A percentile compares a stretch with the other conserved stretches of the same genome.
These are phyloP conservation scores for Sphenodon punctatus DNA, from an alignment of 2,797 vertebrate genomes.

Conservation along the genomic window DNA sequence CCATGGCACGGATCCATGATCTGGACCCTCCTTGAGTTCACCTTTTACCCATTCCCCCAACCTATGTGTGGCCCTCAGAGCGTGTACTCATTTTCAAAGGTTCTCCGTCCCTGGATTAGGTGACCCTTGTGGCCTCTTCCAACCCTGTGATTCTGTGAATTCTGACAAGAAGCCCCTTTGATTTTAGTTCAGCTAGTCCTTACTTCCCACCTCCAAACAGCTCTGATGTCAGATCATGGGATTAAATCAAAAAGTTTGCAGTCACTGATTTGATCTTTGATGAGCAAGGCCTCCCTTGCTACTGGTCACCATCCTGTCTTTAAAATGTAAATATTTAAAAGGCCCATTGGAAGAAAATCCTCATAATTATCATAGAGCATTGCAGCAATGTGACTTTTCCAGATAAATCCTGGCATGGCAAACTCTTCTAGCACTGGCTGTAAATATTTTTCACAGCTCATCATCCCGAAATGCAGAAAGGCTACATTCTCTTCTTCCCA, in stretches of 20 bases:
- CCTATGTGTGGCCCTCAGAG: no score
- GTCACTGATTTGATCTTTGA: not conserved
- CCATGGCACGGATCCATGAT: no score
- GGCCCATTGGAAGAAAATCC: not conserved
- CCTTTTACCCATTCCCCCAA: no score
- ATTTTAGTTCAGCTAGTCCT: not conserved
- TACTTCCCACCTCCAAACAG: not conserved
- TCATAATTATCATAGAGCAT: not conserved
- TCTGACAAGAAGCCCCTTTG: no score
- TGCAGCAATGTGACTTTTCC: constrained; percentile 1
- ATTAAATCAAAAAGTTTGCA: not conserved
- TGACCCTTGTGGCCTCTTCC: no score
- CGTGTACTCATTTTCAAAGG: no score
- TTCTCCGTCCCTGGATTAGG: no score
- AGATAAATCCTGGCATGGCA: constrained; percentile 35
- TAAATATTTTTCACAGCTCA: not conserved
- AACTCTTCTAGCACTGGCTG: not conserved
- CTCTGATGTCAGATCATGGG: not conserved
- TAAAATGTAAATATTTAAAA: not conserved
- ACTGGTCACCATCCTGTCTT: constrained; percentile 6
- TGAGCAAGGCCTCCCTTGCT: not conserved
- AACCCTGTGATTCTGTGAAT: no score
- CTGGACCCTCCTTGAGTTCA: no score
- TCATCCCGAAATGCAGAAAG: not conserved
- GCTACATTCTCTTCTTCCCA: not conserved